Conservation (phyloP, 2,113 vertebrate genomes). For the Chlorodrepanis virens region DNA sequence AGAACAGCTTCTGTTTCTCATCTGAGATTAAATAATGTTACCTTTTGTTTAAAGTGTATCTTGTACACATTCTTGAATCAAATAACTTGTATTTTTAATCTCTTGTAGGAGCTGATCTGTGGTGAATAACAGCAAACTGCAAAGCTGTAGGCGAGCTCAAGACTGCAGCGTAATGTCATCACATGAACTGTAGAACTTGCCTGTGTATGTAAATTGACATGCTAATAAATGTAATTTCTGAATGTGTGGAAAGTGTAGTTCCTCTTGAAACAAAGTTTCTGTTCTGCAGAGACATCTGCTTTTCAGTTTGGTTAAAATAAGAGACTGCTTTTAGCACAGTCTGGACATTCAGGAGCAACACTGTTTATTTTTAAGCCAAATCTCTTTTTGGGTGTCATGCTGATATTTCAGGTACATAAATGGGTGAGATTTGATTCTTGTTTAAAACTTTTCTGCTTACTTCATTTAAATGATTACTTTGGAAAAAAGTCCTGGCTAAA, state of each 20-base stretch:
- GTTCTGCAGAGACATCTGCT: background rate
- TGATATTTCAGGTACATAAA: background rate
- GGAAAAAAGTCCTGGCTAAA: background rate
- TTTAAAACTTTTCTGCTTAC: background rate
- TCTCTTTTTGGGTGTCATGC: background rate
- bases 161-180: background rate
- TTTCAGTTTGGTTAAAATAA: background rate
- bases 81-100: background rate
- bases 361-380: background rate
- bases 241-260: background rate
- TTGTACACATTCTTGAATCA: accelerated
- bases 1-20: background rate
- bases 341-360: background rate
- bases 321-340: background rate
- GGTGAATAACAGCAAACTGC: background rate
- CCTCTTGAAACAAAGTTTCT: background rate
- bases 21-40: background rate
- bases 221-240: slow-evolving; percentile 65
- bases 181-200: background rate
- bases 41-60: background rate
- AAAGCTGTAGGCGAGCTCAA: background rate
- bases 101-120: slow-evolving; percentile 42
- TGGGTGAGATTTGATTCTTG: background rate
- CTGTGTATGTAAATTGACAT: background rate
- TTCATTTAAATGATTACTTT: background rate